These are phyloP conservation scores for Oreochromis spilurus DNA, from an alignment of 2,113 vertebrate genomes.

Conservation along the genomic window DNA sequence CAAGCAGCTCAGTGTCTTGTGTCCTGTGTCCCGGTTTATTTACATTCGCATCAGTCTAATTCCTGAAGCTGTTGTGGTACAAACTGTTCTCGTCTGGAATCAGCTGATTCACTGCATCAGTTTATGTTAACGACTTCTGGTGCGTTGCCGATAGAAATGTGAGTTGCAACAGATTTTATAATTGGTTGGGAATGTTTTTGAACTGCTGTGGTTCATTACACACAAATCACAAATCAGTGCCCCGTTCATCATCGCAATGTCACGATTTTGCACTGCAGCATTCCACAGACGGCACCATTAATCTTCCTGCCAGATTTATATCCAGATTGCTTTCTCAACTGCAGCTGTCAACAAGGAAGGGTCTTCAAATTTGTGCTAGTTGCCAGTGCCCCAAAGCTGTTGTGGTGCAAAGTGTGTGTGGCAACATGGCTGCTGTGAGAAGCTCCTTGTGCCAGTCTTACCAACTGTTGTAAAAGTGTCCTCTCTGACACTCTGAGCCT, in stretches of 20 bases:
- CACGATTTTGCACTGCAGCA: background rate
- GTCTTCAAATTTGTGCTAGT: background rate
- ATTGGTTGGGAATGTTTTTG: background rate
- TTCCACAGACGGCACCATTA: background rate
- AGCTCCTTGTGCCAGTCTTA: background rate
- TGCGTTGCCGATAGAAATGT: background rate
- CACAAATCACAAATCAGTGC: background rate
- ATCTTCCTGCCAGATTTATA: background rate
- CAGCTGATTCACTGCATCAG: background rate
- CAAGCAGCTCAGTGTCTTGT: background rate
- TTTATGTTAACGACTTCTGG: background rate
- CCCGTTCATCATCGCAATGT: background rate
- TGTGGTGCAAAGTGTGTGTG: background rate
- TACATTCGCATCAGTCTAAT: background rate
- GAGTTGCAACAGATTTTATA: background rate
- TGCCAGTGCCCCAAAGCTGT: background rate
- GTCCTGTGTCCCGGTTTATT: slow-evolving; percentile 21
- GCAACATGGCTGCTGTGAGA: background rate
- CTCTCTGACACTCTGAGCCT: background rate
- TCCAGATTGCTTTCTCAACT: background rate
- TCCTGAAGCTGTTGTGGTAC: background rate
- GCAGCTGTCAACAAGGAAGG: background rate
- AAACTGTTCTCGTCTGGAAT: background rate
- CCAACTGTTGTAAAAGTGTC: background rate
- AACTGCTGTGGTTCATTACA: background rate